Conservation (phyloP, 2,113 vertebrate species). For the Ceyx melanurus region DNA sequence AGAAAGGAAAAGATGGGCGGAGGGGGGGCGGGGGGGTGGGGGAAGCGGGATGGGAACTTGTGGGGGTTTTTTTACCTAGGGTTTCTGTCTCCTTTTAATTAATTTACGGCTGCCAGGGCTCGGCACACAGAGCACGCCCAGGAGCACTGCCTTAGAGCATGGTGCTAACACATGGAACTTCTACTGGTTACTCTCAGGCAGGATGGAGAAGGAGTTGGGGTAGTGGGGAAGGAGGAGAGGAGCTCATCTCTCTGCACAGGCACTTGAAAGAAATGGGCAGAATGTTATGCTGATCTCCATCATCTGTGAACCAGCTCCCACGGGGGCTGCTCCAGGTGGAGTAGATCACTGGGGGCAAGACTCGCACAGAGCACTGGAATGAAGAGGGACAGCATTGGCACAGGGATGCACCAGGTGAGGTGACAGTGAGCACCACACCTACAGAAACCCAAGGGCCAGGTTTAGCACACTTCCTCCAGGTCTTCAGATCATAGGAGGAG, state of each 20-base stretch:
- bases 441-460: background rate
- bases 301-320: background rate
- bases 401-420: background rate
- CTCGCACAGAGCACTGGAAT: background rate
- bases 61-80: no score
- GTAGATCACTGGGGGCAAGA: background rate
- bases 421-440: fast-evolving
- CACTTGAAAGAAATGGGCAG: background rate
- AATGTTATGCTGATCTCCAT: background rate
- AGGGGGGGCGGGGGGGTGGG: no score
- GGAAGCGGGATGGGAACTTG: no score
- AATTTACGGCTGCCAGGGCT: no score
- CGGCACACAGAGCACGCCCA: conserved; percentile 41
- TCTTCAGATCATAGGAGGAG: background rate
- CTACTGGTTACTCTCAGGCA: conserved; percentile 56
- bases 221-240: conserved; percentile 5
- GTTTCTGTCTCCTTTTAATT: no score
- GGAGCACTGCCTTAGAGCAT: background rate
- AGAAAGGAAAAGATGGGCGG: no score
- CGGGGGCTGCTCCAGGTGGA: background rate
- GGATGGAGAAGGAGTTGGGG: background rate
- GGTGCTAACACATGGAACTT: conserved; percentile 47
- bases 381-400: background rate
- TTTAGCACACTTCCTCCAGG: background rate
- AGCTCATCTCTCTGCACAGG: background rate